These are phyloP conservation scores for Drosophila meridionalis DNA, from an alignment of 2,888 invertebrate genomes.

Conservation along the genomic window DNA sequence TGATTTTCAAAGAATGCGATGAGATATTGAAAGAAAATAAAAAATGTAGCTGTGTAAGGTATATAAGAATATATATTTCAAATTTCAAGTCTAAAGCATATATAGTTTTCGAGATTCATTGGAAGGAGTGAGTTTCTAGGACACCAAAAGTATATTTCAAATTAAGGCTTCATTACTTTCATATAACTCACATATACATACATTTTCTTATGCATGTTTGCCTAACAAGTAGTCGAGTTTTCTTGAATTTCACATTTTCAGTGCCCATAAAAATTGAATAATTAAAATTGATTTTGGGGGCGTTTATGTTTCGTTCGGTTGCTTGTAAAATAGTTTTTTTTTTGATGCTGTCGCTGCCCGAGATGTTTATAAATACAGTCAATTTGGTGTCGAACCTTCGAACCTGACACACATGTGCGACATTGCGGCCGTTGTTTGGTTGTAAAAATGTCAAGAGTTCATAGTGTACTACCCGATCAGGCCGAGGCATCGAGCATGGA, in stretches of 20 bases:
- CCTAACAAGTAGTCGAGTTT: constrained; percentile 7
- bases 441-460: constrained; percentile 68
- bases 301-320: constrained; percentile 30
- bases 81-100: not conserved
- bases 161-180: not conserved
- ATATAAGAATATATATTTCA: not conserved
- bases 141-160: not conserved
- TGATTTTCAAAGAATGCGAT: not conserved
- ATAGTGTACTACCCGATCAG: constrained; percentile 41
- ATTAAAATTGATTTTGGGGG: constrained; percentile 64
- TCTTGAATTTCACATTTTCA: constrained; percentile 7
- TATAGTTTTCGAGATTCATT: not conserved
- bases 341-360: constrained; percentile 39
- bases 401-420: constrained; percentile 75
- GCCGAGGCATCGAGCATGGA: constrained; percentile 17
- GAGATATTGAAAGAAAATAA: not conserved
- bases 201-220: not conserved
- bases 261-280: constrained; percentile 54
- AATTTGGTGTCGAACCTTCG: constrained; percentile 77
- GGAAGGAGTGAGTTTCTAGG: too few relatives aligned
- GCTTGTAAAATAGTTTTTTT: not conserved
- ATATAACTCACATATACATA: not conserved
- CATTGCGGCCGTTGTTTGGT: constrained; percentile 28
- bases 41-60: not conserved
- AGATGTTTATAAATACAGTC: constrained; percentile 78